These are phyloP conservation scores for Hydrolagus colliei DNA, from an alignment of 2,797 vertebrate genomes.

Conservation along the genomic window DNA sequence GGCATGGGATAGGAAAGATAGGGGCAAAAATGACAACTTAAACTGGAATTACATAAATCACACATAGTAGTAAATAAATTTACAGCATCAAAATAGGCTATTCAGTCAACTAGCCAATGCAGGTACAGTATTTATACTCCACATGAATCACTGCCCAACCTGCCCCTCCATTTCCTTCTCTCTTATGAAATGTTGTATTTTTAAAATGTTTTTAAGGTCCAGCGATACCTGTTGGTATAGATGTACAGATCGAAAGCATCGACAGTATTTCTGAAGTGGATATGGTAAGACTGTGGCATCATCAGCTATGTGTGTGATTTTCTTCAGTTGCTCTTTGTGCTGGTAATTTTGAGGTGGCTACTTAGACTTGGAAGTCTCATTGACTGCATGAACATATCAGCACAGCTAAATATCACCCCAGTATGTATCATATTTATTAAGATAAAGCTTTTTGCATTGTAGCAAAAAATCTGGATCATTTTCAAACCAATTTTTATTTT, in stretches of 20 bases:
- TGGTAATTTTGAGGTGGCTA: no score
- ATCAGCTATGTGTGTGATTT: neutral
- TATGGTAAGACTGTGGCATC: slow-evolving; percentile 62
- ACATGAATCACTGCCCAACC: slow-evolving; percentile 30
- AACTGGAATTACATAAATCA: slow-evolving; percentile 33
- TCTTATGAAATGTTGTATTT: slow-evolving; percentile 10
- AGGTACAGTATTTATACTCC: neutral
- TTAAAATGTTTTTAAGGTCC: slow-evolving; percentile 59
- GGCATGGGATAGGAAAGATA: no score
- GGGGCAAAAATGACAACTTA: slow-evolving; percentile 37
- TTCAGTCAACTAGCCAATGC: neutral
- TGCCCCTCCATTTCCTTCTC: slow-evolving; percentile 4
- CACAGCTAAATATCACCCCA: neutral
- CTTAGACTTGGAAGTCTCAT: no score
- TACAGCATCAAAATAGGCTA: neutral
- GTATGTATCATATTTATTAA: neutral
- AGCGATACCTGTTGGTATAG: slow-evolving; percentile 78
- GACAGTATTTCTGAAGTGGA: slow-evolving; percentile 90
- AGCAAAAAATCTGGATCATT: neutral
- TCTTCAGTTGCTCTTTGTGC: no score
- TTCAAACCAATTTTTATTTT: neutral
- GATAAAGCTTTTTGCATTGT: neutral
- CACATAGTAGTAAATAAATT: neutral
- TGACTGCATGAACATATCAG: neutral
- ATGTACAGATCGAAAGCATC: slow-evolving; percentile 84